Conservation (phyloP, 1,140 invertebrate species). For the Eumaeus atala region DNA sequence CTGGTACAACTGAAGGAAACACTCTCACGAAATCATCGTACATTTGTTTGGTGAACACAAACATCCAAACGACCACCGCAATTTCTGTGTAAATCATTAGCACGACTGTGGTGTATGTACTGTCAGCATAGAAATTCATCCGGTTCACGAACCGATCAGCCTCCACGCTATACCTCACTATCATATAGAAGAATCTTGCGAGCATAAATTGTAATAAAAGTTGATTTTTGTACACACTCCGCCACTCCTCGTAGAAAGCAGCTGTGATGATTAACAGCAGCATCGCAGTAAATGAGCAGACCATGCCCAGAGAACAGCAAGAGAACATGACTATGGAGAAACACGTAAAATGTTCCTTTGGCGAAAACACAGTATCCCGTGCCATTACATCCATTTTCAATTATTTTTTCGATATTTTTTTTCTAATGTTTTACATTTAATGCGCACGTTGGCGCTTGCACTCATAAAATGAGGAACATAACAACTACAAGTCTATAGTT, state of each 20-base stretch:
- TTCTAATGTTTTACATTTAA: background rate
- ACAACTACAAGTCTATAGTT: background rate
- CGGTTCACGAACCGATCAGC: conserved; percentile 25
- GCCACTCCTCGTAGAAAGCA: conserved; percentile 49
- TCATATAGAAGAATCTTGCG: conserved; percentile 42
- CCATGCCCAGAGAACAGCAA: conserved; percentile 40
- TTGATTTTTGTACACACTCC: conserved; percentile 50
- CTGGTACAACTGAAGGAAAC: conserved; percentile 28
- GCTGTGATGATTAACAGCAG: conserved; percentile 44
- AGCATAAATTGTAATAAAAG: conserved; percentile 57
- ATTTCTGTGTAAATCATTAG: conserved; percentile 42
- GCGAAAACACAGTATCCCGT: background rate
- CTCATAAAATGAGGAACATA: background rate
- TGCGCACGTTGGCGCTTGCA: background rate
- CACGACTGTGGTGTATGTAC: conserved; percentile 25
- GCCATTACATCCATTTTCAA: background rate
- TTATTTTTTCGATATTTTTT: background rate
- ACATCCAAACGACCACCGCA: conserved; percentile 51
- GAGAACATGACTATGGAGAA: conserved; percentile 26
- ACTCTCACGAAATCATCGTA: conserved; percentile 51
- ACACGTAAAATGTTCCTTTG: conserved; percentile 14
- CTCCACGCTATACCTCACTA: conserved; percentile 37
- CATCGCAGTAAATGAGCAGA: conserved; percentile 33
- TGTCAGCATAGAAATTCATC: conserved; percentile 4
- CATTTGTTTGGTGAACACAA: conserved; percentile 53